Percentiles rank a stretch among this genome's conserved stretches.
phyloP scores from a whole-genome alignment of 2,113 vertebrate genomes.

The Neoarius graeffei region DNA sequence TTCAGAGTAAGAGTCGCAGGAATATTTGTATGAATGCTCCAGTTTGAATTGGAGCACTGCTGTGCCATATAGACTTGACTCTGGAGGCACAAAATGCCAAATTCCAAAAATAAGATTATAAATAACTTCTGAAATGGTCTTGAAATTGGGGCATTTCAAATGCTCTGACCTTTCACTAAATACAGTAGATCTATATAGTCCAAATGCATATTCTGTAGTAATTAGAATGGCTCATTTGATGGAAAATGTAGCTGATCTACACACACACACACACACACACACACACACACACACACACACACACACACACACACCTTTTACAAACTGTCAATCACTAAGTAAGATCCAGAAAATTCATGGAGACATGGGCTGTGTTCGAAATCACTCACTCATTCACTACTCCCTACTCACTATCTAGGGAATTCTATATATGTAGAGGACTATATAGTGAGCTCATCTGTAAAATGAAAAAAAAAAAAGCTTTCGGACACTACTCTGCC shows the following conservation, averaged over 20 bases:
- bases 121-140: not conserved
- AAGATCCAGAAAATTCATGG: no score
- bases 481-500: no score
- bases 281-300: not conserved
- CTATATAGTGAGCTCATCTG: no score
- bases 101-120: constrained; percentile 4
- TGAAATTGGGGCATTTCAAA: constrained; percentile 4
- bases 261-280: no score
- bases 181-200: not conserved
- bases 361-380: no score
- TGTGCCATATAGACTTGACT: not conserved
- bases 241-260: not conserved
- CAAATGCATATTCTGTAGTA: not conserved
- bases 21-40: not conserved
- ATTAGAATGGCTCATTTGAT: not conserved
- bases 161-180: not conserved
- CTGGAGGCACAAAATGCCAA: constrained; percentile 1
- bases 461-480: no score
- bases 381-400: no score
- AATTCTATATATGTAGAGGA: no score
- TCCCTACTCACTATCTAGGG: no score
- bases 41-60: not conserved
- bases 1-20: not conserved
- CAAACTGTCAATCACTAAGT: no score
- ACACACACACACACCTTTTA: no score